Base-by-base conservation (phyloP, 2,888 invertebrate genomes). In the Julus scandinavius region DNA sequence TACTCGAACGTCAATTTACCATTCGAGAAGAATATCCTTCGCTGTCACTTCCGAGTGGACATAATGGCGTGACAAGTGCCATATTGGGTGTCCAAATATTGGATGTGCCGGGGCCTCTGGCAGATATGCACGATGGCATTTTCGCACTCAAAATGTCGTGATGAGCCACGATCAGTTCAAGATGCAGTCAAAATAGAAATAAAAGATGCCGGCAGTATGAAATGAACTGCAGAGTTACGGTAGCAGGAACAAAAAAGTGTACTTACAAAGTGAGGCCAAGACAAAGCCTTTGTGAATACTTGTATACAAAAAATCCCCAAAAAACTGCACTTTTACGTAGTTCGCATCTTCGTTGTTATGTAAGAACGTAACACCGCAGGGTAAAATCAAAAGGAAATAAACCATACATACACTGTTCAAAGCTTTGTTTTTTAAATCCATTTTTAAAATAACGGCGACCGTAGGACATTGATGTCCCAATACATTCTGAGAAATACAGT, bases 11-110 rank as follows among this genome's bases (percentile, higher is more conserved):
- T 58, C 58, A 58, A 58, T 58, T 58, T 58, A 58, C 13, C 58
- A 0, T 58, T 58, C 58, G 58, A 58, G n/a, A 58, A 58, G 58
- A 58, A 58, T 58, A n/a, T 58, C n/a, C 58, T n/a, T 58, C 58
- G n/a, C 58, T 58, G 58, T 58, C 58, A 58, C n/a, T n/a, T 58
- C 58, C 58, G 58, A 58, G 58, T 58, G 58, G 58, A 58, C 58
- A 58, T 58, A n/a, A 58, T 58, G 58, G 58, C 58, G 58, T 58
- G 58, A 58, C 58, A 58, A 58, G 58, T 58, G 58, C 58, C 17
- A 58, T n/a, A n/a, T 58, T 1, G 58, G 17, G n/a, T 58, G 58
- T 58, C 58, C 58, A 17, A 58, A 58, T 58, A 58, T n/a, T 58
- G 58, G 58, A 58, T n/a, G 58, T n/a, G n/a, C 5, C 58, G n/a